These are phyloP conservation scores for Drosophila nigromelanica DNA, from an alignment of 1,140 invertebrate species.

Conservation along the genomic window DNA sequence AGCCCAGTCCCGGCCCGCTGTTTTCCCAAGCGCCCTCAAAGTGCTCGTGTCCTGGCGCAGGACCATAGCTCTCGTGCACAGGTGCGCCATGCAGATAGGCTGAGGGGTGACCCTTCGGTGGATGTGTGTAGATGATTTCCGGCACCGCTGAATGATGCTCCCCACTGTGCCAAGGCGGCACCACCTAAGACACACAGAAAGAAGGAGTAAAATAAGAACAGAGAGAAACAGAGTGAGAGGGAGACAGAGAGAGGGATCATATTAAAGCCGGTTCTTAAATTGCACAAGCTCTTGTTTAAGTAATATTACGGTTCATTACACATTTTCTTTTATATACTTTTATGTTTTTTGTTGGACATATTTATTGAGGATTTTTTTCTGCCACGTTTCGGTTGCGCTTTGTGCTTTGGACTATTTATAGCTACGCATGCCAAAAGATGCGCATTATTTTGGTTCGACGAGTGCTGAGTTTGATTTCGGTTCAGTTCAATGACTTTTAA, in stretches of 20 bases:
- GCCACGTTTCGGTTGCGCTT: constrained; percentile 28
- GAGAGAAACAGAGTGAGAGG: too few species aligned
- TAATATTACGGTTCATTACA: constrained; percentile 8
- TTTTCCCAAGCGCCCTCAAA: constrained; percentile 85
- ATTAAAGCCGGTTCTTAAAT: constrained; percentile 53
- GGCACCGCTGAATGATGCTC: constrained; percentile 63
- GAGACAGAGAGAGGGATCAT: constrained; percentile 7
- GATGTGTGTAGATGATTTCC: constrained; percentile 78
- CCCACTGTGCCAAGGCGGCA: constrained; percentile 77
- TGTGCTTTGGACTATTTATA: constrained; percentile 61
- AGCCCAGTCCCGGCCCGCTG: constrained; percentile 86
- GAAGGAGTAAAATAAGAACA: constrained; percentile 3
- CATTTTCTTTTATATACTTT: not conserved
- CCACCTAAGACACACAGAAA: constrained; percentile 52
- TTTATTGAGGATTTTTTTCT: constrained; percentile 30
- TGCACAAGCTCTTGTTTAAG: constrained; percentile 5
- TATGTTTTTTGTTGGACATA: not conserved
- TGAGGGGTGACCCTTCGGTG: constrained; percentile 79
- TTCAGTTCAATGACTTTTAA: constrained; percentile 72
- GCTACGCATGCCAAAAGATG: constrained; percentile 40
- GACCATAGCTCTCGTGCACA: constrained; percentile 70
- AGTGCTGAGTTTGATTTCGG: constrained; percentile 26
- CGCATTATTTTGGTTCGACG: constrained; percentile 38
- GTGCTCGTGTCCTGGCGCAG: constrained; percentile 83
- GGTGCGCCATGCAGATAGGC: constrained; percentile 82